These are phyloP conservation scores for Leptodactylus fuscus DNA, from an alignment of 2,113 vertebrate species.

Conservation along the genomic window DNA sequence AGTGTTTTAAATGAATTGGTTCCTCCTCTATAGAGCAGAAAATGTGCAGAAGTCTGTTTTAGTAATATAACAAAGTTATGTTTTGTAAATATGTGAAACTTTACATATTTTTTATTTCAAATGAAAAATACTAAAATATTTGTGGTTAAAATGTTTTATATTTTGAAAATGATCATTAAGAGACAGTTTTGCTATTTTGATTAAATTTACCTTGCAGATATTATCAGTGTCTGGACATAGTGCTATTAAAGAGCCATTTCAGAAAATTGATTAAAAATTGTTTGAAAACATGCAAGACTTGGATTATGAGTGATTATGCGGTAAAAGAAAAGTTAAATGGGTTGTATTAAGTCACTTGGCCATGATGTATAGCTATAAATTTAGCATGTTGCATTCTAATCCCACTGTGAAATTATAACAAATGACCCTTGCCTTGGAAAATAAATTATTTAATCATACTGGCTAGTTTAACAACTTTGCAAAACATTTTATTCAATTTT, in stretches of 20 bases:
- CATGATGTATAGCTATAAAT: constrained; percentile 67
- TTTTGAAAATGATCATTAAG: constrained; percentile 12
- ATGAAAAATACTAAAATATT: too few species aligned
- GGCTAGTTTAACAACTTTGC: neutral
- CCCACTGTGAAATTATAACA: constrained; percentile 13
- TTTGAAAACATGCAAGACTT: constrained; percentile 40
- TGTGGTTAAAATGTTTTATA: too few species aligned
- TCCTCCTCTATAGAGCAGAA: too few species aligned
- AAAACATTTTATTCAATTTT: too few species aligned
- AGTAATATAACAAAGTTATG: too few species aligned
- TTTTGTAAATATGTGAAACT: too few species aligned
- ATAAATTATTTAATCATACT: neutral
- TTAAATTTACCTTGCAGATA: neutral
- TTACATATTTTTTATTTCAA: too few species aligned
- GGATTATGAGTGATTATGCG: constrained; percentile 61
- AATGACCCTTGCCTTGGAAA: neutral
- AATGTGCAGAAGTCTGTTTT: too few species aligned
- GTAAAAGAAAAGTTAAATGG: constrained; percentile 61
- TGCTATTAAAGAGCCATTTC: constrained; percentile 16
- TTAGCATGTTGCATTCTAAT: constrained; percentile 53
- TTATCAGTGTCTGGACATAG: neutral
- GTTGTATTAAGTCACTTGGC: constrained; percentile 66
- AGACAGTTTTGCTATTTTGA: constrained; percentile 5
- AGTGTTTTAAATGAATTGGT: too few species aligned
- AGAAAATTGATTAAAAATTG: constrained; percentile 14